These are phyloP conservation scores for Girardinichthys multiradiatus DNA, from an alignment of 2,113 vertebrate species.

Conservation along the genomic window DNA sequence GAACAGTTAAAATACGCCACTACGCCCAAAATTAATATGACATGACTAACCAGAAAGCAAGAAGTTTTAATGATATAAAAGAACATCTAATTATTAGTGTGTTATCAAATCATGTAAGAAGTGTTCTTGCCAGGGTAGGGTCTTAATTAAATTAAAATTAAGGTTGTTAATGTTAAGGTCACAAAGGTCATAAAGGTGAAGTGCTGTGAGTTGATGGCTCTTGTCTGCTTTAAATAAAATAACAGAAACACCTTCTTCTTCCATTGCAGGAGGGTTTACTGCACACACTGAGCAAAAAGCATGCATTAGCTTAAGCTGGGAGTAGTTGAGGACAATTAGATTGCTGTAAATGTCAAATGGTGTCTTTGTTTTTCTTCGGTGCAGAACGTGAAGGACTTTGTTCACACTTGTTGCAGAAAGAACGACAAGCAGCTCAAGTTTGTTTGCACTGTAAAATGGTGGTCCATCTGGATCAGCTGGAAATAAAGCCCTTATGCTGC, in stretches of 20 bases:
- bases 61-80: too few species aligned
- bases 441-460: background rate
- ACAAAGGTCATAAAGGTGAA: too few species aligned
- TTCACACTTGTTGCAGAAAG: background rate
- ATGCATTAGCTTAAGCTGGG: background rate
- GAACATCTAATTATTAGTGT: too few species aligned
- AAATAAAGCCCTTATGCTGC: background rate
- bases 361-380: background rate
- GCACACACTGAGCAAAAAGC: background rate
- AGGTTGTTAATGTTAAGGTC: too few species aligned
- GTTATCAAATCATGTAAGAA: too few species aligned
- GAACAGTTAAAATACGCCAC: too few species aligned
- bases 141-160: too few species aligned
- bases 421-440: background rate
- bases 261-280: background rate
- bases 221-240: background rate
- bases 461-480: background rate
- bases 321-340: background rate
- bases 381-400: background rate
- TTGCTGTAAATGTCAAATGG: constrained; percentile 9
- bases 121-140: too few species aligned
- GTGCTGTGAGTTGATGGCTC: background rate
- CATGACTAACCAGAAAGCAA: too few species aligned
- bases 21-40: too few species aligned
- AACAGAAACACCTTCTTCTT: background rate